Evolutionary conservation across 2,113 vertebrate genomes (phyloP).

Genomic region (Equus przewalskii): DNA sequence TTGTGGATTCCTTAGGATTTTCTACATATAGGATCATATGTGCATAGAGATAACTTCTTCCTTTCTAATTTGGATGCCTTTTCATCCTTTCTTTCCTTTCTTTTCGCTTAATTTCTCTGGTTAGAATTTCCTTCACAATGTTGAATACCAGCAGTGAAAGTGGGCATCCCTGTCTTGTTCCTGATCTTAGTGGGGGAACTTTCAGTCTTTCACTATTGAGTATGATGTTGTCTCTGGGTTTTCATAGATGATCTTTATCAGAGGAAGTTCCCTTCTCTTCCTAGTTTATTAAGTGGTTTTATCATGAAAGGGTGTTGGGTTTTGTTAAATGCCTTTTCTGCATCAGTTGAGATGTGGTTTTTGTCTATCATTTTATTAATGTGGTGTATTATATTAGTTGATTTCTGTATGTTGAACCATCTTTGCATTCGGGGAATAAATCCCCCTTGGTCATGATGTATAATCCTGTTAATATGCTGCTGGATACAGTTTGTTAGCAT

Average conservation of each 20-base stretch:
- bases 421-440: not conserved
- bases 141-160: not conserved
- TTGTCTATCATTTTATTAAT: not conserved
- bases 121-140: not conserved
- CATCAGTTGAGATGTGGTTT: not conserved
- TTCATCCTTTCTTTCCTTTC: not conserved
- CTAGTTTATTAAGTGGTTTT: not conserved
- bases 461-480: not conserved
- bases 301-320: not conserved
- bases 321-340: not conserved
- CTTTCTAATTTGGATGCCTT: not conserved
- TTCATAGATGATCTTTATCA: not conserved
- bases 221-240: not conserved
- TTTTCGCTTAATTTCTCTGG: not conserved
- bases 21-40: not conserved
- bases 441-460: not conserved
- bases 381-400: not conserved
- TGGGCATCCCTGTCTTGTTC: not conserved
- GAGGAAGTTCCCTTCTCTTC: not conserved
- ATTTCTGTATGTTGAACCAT: not conserved
- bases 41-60: not conserved
- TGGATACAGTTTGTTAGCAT: not conserved
- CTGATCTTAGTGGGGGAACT: not conserved
- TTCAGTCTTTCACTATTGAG: not conserved
- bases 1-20: not conserved